Conservation (phyloP, 2,888 invertebrate genomes). For the Drosophila mettleri region DNA sequence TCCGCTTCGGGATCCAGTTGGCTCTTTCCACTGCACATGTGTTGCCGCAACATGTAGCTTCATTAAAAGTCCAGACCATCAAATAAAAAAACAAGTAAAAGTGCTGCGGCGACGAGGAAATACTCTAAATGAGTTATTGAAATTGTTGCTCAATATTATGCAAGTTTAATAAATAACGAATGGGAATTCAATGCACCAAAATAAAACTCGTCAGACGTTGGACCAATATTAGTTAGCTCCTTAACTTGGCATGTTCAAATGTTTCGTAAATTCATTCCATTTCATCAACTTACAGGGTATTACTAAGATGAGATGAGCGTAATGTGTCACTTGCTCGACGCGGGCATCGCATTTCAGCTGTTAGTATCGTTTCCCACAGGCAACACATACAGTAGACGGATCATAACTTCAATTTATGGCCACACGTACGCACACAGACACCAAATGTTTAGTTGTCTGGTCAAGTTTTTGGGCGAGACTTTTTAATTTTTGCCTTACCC, state of each 20-base stretch:
- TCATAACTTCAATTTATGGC: conserved; percentile 54
- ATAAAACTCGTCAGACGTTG: too few species aligned
- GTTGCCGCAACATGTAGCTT: conserved; percentile 71
- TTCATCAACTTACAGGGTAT: not conserved
- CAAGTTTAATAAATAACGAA: too few species aligned
- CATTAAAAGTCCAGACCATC: conserved; percentile 46
- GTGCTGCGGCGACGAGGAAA: not conserved
- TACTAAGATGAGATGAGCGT: conserved; percentile 19
- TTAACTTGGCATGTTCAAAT: not conserved
- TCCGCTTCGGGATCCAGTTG: conserved; percentile 30
- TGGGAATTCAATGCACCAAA: not conserved
- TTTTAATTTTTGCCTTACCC: conserved; percentile 52
- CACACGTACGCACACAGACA: conserved; percentile 26
- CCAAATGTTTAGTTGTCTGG: conserved; percentile 11
- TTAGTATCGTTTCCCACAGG: conserved; percentile 45
- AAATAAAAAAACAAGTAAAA: conserved; percentile 10
- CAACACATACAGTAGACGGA: conserved; percentile 15
- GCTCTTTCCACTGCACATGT: conserved; percentile 55
- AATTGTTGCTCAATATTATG: too few species aligned
- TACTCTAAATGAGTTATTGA: not conserved
- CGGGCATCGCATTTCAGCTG: conserved; percentile 49
- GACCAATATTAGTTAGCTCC: too few species aligned
- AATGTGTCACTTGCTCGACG: conserved; percentile 51
- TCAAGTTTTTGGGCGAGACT: conserved; percentile 28
- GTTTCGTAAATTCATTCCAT: not conserved